Conservation (phyloP, 2,888 invertebrate genomes). For the Bugula neritina region DNA sequence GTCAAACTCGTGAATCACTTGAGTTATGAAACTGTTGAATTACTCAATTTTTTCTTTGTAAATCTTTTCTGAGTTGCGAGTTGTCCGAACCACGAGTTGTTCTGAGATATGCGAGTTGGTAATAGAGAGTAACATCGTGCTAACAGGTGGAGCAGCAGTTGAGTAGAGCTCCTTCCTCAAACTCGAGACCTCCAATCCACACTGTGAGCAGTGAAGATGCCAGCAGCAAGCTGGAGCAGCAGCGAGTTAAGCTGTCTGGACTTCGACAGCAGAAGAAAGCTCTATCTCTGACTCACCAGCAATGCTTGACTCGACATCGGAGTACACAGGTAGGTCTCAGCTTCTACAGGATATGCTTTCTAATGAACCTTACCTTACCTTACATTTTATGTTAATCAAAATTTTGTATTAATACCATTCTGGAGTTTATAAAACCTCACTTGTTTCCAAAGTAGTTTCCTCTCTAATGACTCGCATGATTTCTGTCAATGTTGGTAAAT, state of each 20-base stretch:
- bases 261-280: constrained; percentile 19
- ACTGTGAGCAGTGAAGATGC: constrained; percentile 4
- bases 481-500: too few species aligned
- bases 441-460: neutral
- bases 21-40: too few species aligned
- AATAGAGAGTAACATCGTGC: too few species aligned
- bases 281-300: constrained; percentile 5
- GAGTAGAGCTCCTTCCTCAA: neutral
- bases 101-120: too few species aligned
- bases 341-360: too few species aligned
- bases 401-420: too few species aligned
- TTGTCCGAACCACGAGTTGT: too few species aligned
- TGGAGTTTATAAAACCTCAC: neutral
- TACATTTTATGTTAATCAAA: neutral
- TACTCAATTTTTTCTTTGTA: too few species aligned
- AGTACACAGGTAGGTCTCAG: neutral
- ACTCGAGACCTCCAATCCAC: neutral
- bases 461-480: neutral
- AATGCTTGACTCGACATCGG: constrained; percentile 8
- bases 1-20: too few species aligned
- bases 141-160: constrained; percentile 9
- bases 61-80: too few species aligned
- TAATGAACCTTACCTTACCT: too few species aligned
- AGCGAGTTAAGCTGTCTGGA: constrained; percentile 7
- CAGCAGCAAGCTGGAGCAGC: constrained; percentile 19